phyloP scores from a whole-genome alignment of 2,888 invertebrate species.

The Noctuana brunneofusca region DNA sequence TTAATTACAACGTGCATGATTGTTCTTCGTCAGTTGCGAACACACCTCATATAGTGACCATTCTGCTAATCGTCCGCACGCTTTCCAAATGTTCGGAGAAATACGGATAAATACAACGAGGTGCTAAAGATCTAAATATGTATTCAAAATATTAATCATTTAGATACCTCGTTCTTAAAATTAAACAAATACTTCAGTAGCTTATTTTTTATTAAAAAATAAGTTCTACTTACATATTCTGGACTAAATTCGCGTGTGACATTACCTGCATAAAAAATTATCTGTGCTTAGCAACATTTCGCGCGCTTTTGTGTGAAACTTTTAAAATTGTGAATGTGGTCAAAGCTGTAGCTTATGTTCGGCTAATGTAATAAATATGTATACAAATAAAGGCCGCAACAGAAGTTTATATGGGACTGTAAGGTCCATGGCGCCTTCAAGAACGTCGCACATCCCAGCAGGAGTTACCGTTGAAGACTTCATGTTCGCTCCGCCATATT shows the following conservation, averaged over 20 bases:
- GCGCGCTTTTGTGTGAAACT: slow-evolving; percentile 46
- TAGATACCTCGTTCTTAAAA: slow-evolving; percentile 53
- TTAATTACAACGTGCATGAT: slow-evolving; percentile 67
- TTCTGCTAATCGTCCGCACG: slow-evolving; percentile 54
- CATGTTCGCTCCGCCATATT: slow-evolving; percentile 67
- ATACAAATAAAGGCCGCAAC: slow-evolving; percentile 61
- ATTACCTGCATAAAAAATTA: slow-evolving; percentile 33
- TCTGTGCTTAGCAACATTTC: slow-evolving; percentile 43
- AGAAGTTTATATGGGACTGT: slow-evolving; percentile 74
- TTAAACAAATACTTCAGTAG: slow-evolving; percentile 49
- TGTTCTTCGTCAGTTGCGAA: slow-evolving; percentile 54
- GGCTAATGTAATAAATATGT: slow-evolving; percentile 55
- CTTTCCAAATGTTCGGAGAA: slow-evolving; percentile 34
- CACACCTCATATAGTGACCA: slow-evolving; percentile 60
- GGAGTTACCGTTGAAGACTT: slow-evolving; percentile 59
- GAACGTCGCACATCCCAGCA: slow-evolving; percentile 59
- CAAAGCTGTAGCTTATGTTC: slow-evolving; percentile 33
- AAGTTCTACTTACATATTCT: slow-evolving; percentile 56
- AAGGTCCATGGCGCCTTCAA: slow-evolving; percentile 63
- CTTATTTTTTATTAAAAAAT: slow-evolving; percentile 77
- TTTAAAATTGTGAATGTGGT: slow-evolving; percentile 46
- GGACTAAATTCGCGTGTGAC: slow-evolving; percentile 37
- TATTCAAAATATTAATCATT: slow-evolving; percentile 62
- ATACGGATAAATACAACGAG: slow-evolving; percentile 44
- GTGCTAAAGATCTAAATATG: slow-evolving; percentile 72